Evolutionary conservation across 1,140 invertebrate genomes (phyloP).

Genomic region (Tribolium castaneum): DNA sequence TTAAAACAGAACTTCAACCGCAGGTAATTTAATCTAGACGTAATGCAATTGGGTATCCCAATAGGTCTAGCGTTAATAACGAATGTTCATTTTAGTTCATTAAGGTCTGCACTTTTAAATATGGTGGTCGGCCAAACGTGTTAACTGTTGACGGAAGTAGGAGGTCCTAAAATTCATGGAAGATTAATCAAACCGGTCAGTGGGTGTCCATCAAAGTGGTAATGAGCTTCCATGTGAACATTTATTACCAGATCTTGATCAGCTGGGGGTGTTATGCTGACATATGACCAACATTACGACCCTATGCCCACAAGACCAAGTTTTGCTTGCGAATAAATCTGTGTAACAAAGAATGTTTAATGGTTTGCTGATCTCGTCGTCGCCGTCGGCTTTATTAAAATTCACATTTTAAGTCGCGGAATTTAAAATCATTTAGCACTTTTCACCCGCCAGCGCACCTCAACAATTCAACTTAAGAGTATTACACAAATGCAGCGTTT

Average conservation of each 20-base stretch:
- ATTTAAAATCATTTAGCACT: conserved; percentile 5
- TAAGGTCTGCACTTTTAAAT: conserved; percentile 19
- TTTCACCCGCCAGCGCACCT: not conserved
- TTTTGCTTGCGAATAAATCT: too few species aligned
- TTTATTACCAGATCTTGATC: conserved; percentile 5
- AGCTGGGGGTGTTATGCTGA: not conserved
- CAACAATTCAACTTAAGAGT: conserved; percentile 8
- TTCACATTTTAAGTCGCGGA: not conserved
- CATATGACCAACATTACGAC: not conserved
- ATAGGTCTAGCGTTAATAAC: not conserved
- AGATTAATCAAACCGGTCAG: conserved; percentile 48
- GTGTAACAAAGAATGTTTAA: not conserved
- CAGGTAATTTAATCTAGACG: conserved; percentile 26
- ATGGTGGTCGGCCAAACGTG: not conserved
- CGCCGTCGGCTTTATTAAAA: not conserved
- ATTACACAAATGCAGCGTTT: not conserved
- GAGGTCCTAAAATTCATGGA: conserved; percentile 32
- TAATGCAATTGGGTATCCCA: conserved; percentile 6
- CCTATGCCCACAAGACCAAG: not conserved
- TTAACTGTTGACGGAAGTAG: conserved; percentile 24
- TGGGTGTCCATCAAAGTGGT: conserved; percentile 38
- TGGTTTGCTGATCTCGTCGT: not conserved
- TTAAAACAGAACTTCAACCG: conserved; percentile 28
- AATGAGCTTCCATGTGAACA: conserved; percentile 42
- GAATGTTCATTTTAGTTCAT: not conserved